Evolutionary conservation across 2,888 invertebrate species (phyloP), one percentile per base, ranked within the genome.

Genomic region (Ectemnius lituratus): DNA sequence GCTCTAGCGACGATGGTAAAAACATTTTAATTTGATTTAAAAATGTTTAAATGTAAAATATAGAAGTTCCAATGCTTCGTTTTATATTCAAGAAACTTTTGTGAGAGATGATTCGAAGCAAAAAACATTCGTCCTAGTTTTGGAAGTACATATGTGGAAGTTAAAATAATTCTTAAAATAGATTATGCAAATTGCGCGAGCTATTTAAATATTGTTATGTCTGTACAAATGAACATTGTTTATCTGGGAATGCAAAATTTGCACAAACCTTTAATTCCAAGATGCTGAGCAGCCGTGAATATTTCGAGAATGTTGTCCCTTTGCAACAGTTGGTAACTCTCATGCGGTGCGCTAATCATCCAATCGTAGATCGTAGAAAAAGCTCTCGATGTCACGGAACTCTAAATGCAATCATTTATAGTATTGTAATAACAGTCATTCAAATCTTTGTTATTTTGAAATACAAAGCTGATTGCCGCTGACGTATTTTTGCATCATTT

Each of bases 301-400:
- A 96, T 91, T 84, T 95, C 95, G 63, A 96, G 90, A 59, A 96
- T 93, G 76, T 95, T 96, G 67, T 95, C 94, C 62, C 95, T 92
- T 70, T 93, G 93, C 0, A 96, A 90, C 2, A 94, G 91, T 66
- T 94, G 94, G 78, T 93, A 93, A 79, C 94, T 94, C 4, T 94
- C 94, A 68, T 92, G 92, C 6, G 93, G 94, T 27, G 91, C 90
- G 72, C 92, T 93, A 81, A 96, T 93, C 96, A 96, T 96, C 96
- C 96, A 96, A 81, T 95, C 94, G 90, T 96, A 96, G 66, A 96
- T 94, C 75, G 94, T 93, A 62, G 93, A 93, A 86, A 96, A 96
- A 0, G 95, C 93, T 76, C 89, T 89, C 6, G 92, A 91, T 68
- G 92, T 92, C 46, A 91, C 91, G 68, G 75, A 88, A 75, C 85